Base-by-base conservation (phyloP, 2,797 vertebrate genomes). In the Enteromius trimaculatus region DNA sequence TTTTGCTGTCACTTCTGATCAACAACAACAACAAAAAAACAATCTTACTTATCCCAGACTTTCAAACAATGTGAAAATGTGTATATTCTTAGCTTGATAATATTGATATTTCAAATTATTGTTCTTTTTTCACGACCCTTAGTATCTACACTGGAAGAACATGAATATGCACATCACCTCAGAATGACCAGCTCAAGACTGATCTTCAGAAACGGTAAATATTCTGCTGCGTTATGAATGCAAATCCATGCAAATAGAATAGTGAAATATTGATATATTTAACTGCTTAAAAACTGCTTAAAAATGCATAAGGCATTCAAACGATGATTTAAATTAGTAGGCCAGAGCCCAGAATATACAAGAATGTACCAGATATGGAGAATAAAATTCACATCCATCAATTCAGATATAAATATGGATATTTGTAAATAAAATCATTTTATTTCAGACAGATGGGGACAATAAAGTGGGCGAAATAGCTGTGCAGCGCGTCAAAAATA, bases 351-450 rank as follows among this genome's bases (percentile, higher is more conserved):
- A 53, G 1, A 37, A 77, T 19, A 11, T 14, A 42, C 58, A 55
- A 9, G 21, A 53, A 11, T 13, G 14, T 17, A 55, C 11, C 21
- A 62, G 7, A 29, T 37, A 6, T 37, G 17, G 42, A 6, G 34
- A 14, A 68, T 42, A 53, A 39, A 78, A 34, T 29, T 13, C 34
- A 68, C 8, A 55, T 4, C 31, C 65, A 39, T 80, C 47, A 69
- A 39, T 80, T 53, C 34, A 69, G 29, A 42, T 26, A 29, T 26
- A 69, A 65, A 65, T 78, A 66, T 79, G 60, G n/a, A 68, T 80
- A 39, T 26, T 80, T 80, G 42, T 78, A 78, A 78, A 49, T 78
- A 78, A 47, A 64, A 78, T 49, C 10, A 64, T 49, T 78, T 65
- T 34, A 80, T 34, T 80, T 80, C 47, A 39, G 47, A 80, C 47